Evolutionary conservation across 2,797 vertebrate genomes (phyloP).

Genomic region (Pempheris klunzingeri): DNA sequence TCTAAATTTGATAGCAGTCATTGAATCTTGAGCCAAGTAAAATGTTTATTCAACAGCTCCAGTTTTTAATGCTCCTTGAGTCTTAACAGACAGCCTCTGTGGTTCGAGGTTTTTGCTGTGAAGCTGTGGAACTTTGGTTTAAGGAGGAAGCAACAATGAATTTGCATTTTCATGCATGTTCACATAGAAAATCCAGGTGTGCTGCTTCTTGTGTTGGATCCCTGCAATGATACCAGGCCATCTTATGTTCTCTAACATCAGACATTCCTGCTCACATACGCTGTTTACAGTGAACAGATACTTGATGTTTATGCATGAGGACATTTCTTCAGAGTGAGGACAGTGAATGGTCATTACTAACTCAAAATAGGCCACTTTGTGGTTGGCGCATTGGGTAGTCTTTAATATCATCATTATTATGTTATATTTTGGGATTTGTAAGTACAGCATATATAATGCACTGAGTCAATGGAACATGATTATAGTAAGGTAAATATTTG

Average conservation of each 20-base stretch:
- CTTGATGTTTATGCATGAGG: conserved; percentile 46
- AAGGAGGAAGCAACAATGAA: not conserved
- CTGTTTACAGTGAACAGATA: conserved; percentile 40
- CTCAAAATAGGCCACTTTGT: conserved; percentile 40
- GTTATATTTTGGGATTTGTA: conserved; percentile 31
- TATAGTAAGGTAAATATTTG: conserved; percentile 61
- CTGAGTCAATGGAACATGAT: conserved; percentile 41
- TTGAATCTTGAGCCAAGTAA: not conserved
- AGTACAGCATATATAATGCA: conserved; percentile 50
- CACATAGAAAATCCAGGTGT: conserved; percentile 22
- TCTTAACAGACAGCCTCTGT: not conserved
- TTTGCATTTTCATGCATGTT: not conserved
- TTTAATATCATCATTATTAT: conserved; percentile 44
- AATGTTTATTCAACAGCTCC: conserved; percentile 18
- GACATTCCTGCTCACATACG: conserved; percentile 41
- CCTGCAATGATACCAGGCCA: not conserved
- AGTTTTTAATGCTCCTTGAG: not conserved
- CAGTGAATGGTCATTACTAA: conserved; percentile 37
- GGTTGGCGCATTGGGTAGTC: conserved; percentile 15
- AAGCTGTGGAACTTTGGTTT: not conserved
- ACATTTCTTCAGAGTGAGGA: conserved; percentile 33
- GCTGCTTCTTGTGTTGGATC: conserved; percentile 4
- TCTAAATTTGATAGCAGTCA: not conserved
- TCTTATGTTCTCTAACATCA: conserved; percentile 10
- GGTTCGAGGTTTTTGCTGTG: not conserved